Percentiles rank a stretch among this genome's conserved stretches.
These are phyloP conservation scores for Bufotes viridis DNA, from an alignment of 2,797 vertebrate genomes.

Conservation along the genomic window DNA sequence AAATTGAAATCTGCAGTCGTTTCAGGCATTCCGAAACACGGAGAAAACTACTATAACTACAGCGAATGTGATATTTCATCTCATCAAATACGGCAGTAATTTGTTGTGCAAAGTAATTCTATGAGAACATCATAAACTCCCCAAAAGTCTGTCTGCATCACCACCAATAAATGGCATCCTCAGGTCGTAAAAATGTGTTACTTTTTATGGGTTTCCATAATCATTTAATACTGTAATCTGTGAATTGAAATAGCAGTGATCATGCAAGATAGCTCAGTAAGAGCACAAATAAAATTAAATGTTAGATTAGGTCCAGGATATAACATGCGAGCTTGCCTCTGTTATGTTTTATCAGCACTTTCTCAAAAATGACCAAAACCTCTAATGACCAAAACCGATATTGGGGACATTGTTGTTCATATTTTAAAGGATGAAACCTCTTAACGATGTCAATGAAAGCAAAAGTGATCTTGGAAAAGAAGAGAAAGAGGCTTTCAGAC, in stretches of 20 bases:
- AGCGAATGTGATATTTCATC: constrained; percentile 43
- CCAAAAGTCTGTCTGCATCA: constrained; percentile 28
- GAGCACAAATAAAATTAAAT: constrained; percentile 31
- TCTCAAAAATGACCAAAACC: background rate
- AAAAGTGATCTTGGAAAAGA: background rate
- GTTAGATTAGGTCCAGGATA: constrained; percentile 3
- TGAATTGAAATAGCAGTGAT: constrained; percentile 37
- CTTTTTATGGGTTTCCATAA: constrained; percentile 46
- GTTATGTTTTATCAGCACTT: constrained; percentile 38
- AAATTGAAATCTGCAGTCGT: constrained; percentile 51
- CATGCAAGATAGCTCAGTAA: constrained; percentile 46
- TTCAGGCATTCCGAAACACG: constrained; percentile 31
- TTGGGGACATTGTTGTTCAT: background rate
- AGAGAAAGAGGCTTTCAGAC: background rate
- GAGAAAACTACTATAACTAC: constrained; percentile 26
- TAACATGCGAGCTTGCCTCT: background rate
- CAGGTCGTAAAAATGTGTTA: constrained; percentile 40
- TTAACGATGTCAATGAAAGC: background rate
- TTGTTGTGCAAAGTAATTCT: constrained; percentile 53
- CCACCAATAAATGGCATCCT: constrained; percentile 16
- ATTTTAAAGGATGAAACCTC: background rate
- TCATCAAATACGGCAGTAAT: constrained; percentile 54
- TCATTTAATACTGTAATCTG: constrained; percentile 49
- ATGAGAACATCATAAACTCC: constrained; percentile 46
- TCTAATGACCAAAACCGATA: too few species aligned